Evolutionary conservation across 2,888 invertebrate species (phyloP), one percentile per base, ranked within the genome.

Genomic region (Aromia moschata): DNA sequence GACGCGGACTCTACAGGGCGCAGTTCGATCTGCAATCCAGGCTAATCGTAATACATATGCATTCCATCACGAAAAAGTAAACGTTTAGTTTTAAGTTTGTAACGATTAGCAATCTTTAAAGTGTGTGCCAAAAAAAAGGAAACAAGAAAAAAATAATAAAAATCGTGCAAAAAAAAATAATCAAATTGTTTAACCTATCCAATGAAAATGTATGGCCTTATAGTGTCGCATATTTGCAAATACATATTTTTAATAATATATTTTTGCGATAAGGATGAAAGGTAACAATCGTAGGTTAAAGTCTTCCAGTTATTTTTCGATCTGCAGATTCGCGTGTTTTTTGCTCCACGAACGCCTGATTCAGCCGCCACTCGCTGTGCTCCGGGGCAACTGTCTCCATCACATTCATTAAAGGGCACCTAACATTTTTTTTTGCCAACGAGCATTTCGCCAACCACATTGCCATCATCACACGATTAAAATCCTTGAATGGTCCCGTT

Each of bases 141-240:
- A 46, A n/a, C n/a, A n/a, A n/a, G n/a, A 54, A 54, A 33, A 46
- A 53, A 43, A 52, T 14, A 43, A 40, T 20, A 12, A 36, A 49
- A 55, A 53, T 16, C 25, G 14, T 41, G 43, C 7, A 58, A 64
- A 56, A 60, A 61, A 47, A 59, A 65, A n/a, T n/a, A n/a, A 65
- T 62, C 65, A 64, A 69, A 64, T 64, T 47, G 52, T 70, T 54
- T 63, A 70, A 71, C 70, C 71, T 74, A 75, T 74, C 73, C 76
- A 75, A 74, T 75, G 75, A 76, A 74, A 75, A 68, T 73, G 65
- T 70, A 78, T 70, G 77, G 79, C 79, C 79, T 79, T 79, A 77
- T 74, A 71, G 73, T 71, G 70, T 73, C 70, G 71, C 70, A 60
- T 62, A 65, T 65, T 65, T 57, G 59, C 64, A 51, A 61, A 41